Base-by-base conservation (phyloP, 2,888 invertebrate species). In the Erpobdella octoculata region DNA sequence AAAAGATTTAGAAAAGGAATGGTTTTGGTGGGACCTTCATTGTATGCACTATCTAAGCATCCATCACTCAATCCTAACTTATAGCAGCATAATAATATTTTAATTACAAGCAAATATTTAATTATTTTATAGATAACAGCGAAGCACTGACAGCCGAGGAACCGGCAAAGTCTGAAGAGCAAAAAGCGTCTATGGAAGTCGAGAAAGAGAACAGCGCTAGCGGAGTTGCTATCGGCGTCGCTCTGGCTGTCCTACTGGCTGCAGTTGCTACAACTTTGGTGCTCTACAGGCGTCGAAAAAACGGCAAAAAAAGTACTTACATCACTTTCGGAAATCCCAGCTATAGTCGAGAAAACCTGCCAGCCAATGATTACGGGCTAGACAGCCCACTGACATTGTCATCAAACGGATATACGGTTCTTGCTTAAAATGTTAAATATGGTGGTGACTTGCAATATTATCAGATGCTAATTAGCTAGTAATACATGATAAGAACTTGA, bases 371-470 rank as follows among this genome's bases (percentile, higher is more conserved):
- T 37, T 74, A 74, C 71, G 64, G 71, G 38, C 48, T 75, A 61
- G 75, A 75, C 33, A 75, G 75, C 48, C 75, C 75, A 25, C 73
- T 75, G 25, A 75, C 74, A 4, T 62, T 75, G 33, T 73, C 74
- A 15, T 75, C 74, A 33, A 75, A 69, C 31, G 75, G 75, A 8
- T 75, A 75, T 68, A 75, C 75, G 4, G 75, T 75, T 21, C 70
- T 75, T 21, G 75, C 75, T 33, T 75, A 66, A 68, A 12, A n/a
- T 46, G 21, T 46, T 8, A 8, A 28, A 15, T 53, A 25, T 53
- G 21, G 53, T 53, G 53, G 53, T 28, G 53, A 53, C 21, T 21
- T 15, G 21, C 21, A 21, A n/a, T 8, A 28, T 8, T 21, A 21
- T 53, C 53, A 25, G 53, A 21, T 53, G 53, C 53, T 53, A n/a